Base-by-base conservation (phyloP, 1,140 invertebrate species). In the Chelonus insularis region DNA sequence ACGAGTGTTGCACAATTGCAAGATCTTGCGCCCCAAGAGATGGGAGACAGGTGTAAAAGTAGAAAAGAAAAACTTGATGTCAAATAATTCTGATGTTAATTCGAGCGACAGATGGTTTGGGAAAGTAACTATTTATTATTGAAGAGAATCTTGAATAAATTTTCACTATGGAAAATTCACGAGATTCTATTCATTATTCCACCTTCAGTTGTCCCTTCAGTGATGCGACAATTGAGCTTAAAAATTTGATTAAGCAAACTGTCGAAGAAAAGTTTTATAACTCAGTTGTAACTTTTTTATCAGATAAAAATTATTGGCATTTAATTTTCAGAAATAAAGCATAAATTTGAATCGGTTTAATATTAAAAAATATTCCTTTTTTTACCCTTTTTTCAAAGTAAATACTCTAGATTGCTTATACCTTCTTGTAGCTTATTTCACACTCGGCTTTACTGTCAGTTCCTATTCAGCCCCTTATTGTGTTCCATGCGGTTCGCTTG, bases 371-470 rank as follows among this genome's bases (percentile, higher is more conserved):
- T 29, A 29, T 29, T 29, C 25, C 3, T 29, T 29, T 29, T 29
- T 29, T 29, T 29, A 29, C 3, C 3, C 7, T 4, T 16, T 45
- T 16, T 8, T 45, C 18, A 18, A 45, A 16, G 18, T 8, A n/a
- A 18, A 45, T 45, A 18, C 18, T 14, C 4, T 16, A 9, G 18
- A 45, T 45, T 45, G 16, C 16, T 45, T 12, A 14, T 36, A 52
- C 12, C 25, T 7, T 18, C 43, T 52, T 34, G 29, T 18, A 52
- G 50, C 50, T 52, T 52, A 32, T 52, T 52, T 52, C 12, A 52
- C 50, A 52, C 50, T 52, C 14, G 25, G 50, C 29, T 52, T 52
- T 52, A 34, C 50, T 36, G 25, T 52, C 50, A 52, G 50, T 52
- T 52, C 34, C 50, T 21, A 52, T 36, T 52, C 50, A 52, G 25